phyloP scores from a whole-genome alignment of 2,113 vertebrate species.

The Panthera uncia region DNA sequence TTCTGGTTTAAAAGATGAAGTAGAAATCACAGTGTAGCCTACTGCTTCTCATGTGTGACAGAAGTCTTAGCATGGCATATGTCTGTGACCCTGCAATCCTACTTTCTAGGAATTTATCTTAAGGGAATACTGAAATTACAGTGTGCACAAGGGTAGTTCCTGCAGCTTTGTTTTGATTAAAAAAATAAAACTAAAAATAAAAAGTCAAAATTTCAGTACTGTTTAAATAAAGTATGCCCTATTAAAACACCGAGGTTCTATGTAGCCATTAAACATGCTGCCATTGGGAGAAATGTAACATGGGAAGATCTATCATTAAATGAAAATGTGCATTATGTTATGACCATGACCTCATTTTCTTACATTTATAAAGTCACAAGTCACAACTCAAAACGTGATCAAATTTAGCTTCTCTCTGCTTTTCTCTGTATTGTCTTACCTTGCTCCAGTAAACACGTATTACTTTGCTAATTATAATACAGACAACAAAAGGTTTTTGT shows the following conservation, averaged over 20 bases:
- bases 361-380: neutral
- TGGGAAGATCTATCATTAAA: neutral
- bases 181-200: neutral
- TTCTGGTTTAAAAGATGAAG: conserved; percentile 3
- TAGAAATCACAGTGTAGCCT: neutral
- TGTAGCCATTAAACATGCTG: conserved; percentile 9
- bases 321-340: neutral
- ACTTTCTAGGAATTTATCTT: conserved; percentile 65
- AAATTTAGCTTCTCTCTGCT: conserved; percentile 28
- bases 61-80: neutral
- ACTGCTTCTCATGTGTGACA: neutral
- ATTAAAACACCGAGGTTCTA: neutral
- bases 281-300: neutral
- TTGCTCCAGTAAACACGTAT: neutral
- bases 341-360: neutral
- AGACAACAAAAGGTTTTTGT: neutral
- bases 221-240: neutral
- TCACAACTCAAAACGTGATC: neutral
- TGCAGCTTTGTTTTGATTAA: neutral
- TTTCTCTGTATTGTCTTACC: conserved; percentile 6
- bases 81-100: conserved; percentile 18
- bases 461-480: conserved; percentile 17
- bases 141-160: neutral
- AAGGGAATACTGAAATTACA: conserved; percentile 18
- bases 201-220: neutral